Conservation (phyloP, 2,113 vertebrate genomes). For the Peromyscus maniculatus region DNA sequence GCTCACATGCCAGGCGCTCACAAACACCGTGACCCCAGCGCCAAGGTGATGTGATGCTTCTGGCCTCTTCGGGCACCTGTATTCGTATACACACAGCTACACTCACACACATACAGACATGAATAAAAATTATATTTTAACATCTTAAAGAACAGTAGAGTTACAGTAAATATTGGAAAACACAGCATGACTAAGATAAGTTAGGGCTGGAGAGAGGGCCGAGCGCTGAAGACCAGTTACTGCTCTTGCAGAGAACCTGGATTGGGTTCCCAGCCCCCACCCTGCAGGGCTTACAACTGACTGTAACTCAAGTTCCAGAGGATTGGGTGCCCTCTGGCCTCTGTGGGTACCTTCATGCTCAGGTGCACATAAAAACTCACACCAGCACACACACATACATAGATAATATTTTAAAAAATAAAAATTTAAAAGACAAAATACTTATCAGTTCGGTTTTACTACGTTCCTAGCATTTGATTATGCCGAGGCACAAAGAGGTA, state of each 20-base stretch:
- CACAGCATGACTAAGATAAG: constrained; percentile 18
- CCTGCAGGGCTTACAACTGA: too few species aligned
- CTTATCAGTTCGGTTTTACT: neutral
- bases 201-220: neutral
- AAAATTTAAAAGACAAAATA: neutral
- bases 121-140: neutral
- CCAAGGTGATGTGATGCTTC: neutral
- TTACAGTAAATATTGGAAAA: constrained; percentile 31
- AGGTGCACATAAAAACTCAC: neutral
- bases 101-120: neutral
- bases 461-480: constrained; percentile 10
- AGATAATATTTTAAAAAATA: neutral
- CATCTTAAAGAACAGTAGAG: neutral
- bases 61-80: neutral
- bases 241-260: neutral
- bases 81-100: neutral
- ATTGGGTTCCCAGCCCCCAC: neutral
- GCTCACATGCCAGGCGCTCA: neutral
- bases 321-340: neutral
- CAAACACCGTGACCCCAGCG: neutral
- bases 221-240: neutral
- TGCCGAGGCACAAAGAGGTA: neutral
- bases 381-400: neutral
- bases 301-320: neutral
- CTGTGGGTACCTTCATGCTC: neutral